Evolutionary conservation across 2,113 vertebrate genomes (phyloP), one percentile per base, ranked within the genome.

Genomic region (Polypterus bichir): DNA sequence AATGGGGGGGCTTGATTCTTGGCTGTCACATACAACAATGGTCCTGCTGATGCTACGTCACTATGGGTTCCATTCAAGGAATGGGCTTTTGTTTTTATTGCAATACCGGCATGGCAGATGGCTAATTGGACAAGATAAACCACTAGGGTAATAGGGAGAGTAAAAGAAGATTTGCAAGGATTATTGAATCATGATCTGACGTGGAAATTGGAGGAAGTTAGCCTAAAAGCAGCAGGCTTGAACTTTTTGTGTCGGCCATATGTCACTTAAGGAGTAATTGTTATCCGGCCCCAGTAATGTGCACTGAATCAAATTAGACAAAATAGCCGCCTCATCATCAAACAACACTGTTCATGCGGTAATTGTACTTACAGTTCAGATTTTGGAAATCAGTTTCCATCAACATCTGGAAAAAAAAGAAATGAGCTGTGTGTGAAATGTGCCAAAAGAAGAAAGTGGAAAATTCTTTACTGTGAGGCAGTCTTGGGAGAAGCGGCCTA

Each of bases 61-160:
- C 27, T 47, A 46, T 59, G 45, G 51, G 53, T 51, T 60, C 59
- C 46, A 54, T 62, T 11, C 2, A 68, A 67, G 70, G 70, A 68
- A 78, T 69, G 3, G 5, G 64, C 54, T 63, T 68, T 46, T 66
- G 64, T 76, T 78, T 73, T 71, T 71, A 46, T 69, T 59, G 57
- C 61, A 64, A 66, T 45, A 61, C 66, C 61, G 67, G 78, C 73
- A 75, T 74, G 81, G 84, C 89, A 92, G 89, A 91, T 92, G 90
- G 89, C 83, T 90, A 91, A 89, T 89, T 92, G 85, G 84, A 83
- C 80, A 73, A 82, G 78, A 86, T 82, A 85, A 84, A 85, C 72
- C 76, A 65, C 71, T 65, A 69, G 79, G 78, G 68, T 74, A 76
- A 69, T 67, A 65, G 82, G 67, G 75, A 81, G 74, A 77, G 70